Percentiles rank a stretch among this genome's conserved stretches.
These are phyloP conservation scores for Mamestra configurata DNA, from an alignment of 1,140 invertebrate species.

Conservation along the genomic window DNA sequence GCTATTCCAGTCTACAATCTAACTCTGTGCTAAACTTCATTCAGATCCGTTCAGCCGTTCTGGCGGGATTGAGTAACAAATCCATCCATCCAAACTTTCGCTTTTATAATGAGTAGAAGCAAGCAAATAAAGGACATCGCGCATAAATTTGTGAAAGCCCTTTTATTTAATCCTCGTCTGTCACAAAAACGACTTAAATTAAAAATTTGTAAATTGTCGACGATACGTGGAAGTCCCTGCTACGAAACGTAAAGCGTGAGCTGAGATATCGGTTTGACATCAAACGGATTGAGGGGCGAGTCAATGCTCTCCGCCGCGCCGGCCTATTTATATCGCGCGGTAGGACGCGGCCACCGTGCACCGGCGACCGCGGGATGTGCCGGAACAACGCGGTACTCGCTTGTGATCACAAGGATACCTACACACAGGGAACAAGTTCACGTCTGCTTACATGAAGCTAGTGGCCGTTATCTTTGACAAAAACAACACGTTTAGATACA, in stretches of 20 bases:
- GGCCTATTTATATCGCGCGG: constrained; percentile 3
- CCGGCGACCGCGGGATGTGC: neutral
- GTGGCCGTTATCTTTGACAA: no score
- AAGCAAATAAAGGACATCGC: no score
- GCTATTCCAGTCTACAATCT: no score
- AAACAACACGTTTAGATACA: no score
- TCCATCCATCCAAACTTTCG: no score
- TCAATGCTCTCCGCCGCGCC: neutral
- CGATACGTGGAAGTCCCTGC: neutral
- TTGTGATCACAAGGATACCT: neutral
- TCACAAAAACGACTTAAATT: no score
- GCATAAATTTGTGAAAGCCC: no score
- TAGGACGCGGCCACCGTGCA: neutral
- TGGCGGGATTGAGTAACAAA: no score
- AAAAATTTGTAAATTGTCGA: neutral
- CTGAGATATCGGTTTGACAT: neutral
- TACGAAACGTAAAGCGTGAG: neutral
- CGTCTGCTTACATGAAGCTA: neutral
- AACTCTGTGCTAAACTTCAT: no score
- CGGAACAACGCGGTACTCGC: neutral
- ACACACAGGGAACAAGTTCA: neutral
- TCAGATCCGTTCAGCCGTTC: no score
- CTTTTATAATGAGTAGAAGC: no score
- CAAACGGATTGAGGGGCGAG: neutral
- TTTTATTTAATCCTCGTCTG: no score